Evolutionary conservation across 2,797 vertebrate species (phyloP).

Genomic region (Onychomys arenicola): DNA sequence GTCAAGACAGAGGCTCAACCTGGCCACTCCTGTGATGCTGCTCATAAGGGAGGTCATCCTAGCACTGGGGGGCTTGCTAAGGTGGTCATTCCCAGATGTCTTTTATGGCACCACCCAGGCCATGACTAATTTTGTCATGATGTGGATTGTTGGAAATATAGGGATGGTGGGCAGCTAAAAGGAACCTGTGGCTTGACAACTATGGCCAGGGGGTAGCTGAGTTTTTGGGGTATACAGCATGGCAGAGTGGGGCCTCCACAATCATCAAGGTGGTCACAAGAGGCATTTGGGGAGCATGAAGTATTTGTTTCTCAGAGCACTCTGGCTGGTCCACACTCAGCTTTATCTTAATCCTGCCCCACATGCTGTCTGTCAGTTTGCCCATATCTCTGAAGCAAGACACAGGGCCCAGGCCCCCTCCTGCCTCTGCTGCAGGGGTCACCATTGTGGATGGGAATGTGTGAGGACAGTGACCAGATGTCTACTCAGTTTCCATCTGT

Average conservation of each 20-base stretch:
- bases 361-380: not conserved
- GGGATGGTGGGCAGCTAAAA: not conserved
- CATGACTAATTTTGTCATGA: not conserved
- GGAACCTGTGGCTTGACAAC: not conserved
- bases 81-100: not conserved
- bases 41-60: not conserved
- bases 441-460: not conserved
- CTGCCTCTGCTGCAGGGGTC: not conserved
- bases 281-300: not conserved
- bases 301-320: not conserved
- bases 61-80: no score
- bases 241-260: not conserved
- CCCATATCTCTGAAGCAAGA: not conserved
- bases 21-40: not conserved
- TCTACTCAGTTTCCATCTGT: not conserved
- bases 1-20: not conserved
- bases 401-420: not conserved
- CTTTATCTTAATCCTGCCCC: not conserved
- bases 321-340: not conserved
- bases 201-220: not conserved
- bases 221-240: not conserved
- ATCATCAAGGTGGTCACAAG: no score
- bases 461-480: not conserved
- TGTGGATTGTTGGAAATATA: not conserved
- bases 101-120: not conserved